phyloP scores from a whole-genome alignment of 2,888 invertebrate genomes.

The Nemotelus pantherinus region DNA sequence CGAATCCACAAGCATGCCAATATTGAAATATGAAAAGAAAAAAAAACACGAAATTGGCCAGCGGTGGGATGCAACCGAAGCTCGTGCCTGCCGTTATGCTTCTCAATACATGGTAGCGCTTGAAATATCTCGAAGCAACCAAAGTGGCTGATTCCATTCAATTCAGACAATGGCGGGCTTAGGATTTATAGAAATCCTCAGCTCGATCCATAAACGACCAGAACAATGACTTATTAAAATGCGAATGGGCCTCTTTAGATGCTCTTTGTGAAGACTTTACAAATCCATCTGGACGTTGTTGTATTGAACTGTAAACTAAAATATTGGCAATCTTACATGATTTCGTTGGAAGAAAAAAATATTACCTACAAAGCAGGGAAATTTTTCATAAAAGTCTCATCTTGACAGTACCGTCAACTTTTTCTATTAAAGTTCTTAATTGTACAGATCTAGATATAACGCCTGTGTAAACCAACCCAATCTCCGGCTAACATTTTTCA shows the following conservation, averaged over 20 bases:
- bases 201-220: slow-evolving; percentile 36
- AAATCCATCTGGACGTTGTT: neutral
- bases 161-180: slow-evolving; percentile 34
- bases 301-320: too few relatives aligned
- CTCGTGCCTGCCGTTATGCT: slow-evolving; percentile 9
- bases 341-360: too few relatives aligned
- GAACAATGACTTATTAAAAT: slow-evolving; percentile 46
- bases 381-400: too few relatives aligned
- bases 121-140: slow-evolving; percentile 16
- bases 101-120: too few relatives aligned
- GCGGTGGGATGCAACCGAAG: slow-evolving; percentile 18
- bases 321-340: too few relatives aligned
- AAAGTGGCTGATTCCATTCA: slow-evolving; percentile 16
- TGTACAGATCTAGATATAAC: too few relatives aligned
- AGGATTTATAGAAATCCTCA: slow-evolving; percentile 33
- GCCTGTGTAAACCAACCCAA: too few relatives aligned
- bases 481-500: too few relatives aligned
- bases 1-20: neutral
- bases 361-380: too few relatives aligned
- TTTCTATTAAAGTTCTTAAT: too few relatives aligned
- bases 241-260: slow-evolving; percentile 40
- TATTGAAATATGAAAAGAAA: neutral
- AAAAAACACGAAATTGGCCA: neutral
- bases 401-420: too few relatives aligned
- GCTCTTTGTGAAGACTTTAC: slow-evolving; percentile 3